Evolutionary conservation across 2,113 vertebrate species (phyloP).

Genomic region (Nothocercus nigrocapillus): DNA sequence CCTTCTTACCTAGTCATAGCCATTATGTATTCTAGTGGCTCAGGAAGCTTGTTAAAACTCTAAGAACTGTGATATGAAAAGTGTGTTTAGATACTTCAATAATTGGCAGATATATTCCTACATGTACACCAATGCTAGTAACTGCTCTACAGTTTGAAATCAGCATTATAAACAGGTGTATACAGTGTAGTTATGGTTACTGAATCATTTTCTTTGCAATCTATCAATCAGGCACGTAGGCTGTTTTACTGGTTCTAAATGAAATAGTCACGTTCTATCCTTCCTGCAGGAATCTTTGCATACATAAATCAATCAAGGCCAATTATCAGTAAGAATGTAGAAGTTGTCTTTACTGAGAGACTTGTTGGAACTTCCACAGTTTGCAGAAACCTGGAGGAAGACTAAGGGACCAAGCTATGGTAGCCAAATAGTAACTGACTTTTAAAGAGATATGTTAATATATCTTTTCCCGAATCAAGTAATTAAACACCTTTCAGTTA

Average conservation of each 20-base stretch:
- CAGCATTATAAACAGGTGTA: background rate
- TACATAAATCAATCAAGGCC: background rate
- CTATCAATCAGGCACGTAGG: accelerated
- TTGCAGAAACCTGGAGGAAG: background rate
- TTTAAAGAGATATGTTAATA: background rate
- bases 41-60: background rate
- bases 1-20: background rate
- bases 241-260: background rate
- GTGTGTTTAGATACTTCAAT: background rate
- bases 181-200: background rate
- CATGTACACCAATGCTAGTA: background rate
- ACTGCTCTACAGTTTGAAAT: background rate
- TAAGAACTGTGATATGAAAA: background rate
- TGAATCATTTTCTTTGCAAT: background rate
- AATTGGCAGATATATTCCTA: background rate
- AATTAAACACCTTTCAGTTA: background rate
- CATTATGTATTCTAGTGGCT: background rate
- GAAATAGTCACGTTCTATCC: background rate
- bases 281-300: background rate
- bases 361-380: background rate
- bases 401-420: background rate
- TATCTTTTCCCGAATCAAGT: background rate
- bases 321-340: background rate
- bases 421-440: background rate
- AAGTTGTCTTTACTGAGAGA: background rate